Base-by-base conservation (phyloP, 2,113 vertebrate genomes). In the Myrmophylax atrothorax region DNA sequence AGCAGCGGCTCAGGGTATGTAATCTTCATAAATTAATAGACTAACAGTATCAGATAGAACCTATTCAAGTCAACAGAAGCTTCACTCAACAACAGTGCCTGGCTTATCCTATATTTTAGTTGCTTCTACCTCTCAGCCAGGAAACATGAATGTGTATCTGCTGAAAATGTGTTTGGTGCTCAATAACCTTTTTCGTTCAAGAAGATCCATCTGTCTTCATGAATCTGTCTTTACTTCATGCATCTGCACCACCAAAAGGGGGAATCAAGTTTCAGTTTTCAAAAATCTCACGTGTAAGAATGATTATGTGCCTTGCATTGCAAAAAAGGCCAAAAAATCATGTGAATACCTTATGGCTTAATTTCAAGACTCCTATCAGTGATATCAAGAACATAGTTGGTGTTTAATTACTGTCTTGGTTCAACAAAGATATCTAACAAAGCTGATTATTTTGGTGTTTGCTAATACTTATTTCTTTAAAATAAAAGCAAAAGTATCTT, bases 401-500 rank as follows among this genome's bases (percentile, higher is more conserved):
- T n/a, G 53, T 95, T 93, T 94, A 95, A 96, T 83, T 85, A 63
- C 35, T 52, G 52, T 23, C 50, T 97, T 80, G 60, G 18, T 78
- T 44, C 22, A 77, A 90, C 10, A 10, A 67, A 63, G 42, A 86
- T 47, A 64, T 77, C 68, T 93, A 91, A 67, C 47, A 88, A 80
- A 90, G 72, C 29, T 70, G 19, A 74, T 90, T 70, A 85, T 80
- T 91, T 90, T 68, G 8, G 6, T 58, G 42, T 69, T 94, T 95
- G 18, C 55, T 70, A 42, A 31, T 49, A 29, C 37, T 76, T 60
- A 9, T 77, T 87, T 56, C 49, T 37, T 85, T 50, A 76, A 68
- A 91, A 94, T 28, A 64, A 82, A 81, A 78, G 18, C 23, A 74
- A 47, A 80, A 52, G 2, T 52, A 46, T 58, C 19, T 76, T 84